phyloP scores from a whole-genome alignment of 2,113 vertebrate genomes.

The Prochilodus magdalenae region DNA sequence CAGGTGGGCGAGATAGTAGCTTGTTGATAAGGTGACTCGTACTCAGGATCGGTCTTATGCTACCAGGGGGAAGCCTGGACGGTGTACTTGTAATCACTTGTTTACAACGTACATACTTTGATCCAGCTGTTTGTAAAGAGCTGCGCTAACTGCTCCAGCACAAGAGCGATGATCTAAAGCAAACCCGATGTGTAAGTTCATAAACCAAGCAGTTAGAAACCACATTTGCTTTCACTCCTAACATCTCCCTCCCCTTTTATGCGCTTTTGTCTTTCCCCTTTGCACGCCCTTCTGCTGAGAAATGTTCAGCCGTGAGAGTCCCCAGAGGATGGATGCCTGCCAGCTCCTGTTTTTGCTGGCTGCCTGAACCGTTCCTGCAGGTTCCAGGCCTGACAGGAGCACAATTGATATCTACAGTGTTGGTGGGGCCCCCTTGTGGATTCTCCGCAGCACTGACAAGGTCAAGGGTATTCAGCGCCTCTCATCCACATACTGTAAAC shows the following conservation, averaged over 20 bases:
- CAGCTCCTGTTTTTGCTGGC: conserved; percentile 53
- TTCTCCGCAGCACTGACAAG: conserved; percentile 22
- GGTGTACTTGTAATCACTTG: background rate
- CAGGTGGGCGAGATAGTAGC: background rate
- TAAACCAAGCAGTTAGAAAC: background rate
- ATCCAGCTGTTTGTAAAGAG: background rate
- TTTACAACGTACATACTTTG: background rate
- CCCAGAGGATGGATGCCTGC: conserved; percentile 50
- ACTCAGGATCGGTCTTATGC: background rate
- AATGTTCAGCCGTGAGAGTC: conserved; percentile 49
- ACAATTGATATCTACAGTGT: conserved; percentile 36
- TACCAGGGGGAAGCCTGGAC: background rate
- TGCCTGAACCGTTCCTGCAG: conserved; percentile 54
- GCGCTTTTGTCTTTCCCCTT: conserved; percentile 46
- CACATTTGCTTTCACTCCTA: background rate
- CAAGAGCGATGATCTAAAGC: too few relatives aligned
- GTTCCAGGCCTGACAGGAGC: conserved; percentile 39
- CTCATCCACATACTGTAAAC: conserved; percentile 37
- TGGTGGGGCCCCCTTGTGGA: conserved; percentile 48
- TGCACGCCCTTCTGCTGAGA: conserved; percentile 52
- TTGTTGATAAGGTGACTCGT: background rate
- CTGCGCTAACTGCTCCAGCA: background rate
- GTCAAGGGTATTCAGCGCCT: conserved; percentile 17
- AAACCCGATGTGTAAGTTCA: background rate
- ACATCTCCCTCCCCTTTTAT: conserved; percentile 29